Percentiles rank a stretch among this genome's conserved stretches.
These are phyloP conservation scores for Drosophila athabasca DNA, from an alignment of 1,140 invertebrate genomes.

Conservation along the genomic window DNA sequence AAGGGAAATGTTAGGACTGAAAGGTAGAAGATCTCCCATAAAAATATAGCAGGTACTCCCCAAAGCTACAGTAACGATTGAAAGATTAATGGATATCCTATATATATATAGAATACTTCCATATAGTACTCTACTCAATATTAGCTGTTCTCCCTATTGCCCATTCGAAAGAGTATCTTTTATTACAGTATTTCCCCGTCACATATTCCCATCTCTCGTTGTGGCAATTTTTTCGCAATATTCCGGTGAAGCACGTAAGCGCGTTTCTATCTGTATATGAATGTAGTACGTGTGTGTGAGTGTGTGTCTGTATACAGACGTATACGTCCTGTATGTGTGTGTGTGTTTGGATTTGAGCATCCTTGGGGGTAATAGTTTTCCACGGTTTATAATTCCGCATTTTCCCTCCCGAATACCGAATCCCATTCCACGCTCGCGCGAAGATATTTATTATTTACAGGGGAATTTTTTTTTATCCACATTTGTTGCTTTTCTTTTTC, in stretches of 20 bases:
- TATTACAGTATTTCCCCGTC: not conserved
- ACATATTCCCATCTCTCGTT: slow-evolving; percentile 31
- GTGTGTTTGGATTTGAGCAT: slow-evolving; percentile 78
- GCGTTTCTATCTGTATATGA: slow-evolving; percentile 47
- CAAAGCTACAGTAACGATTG: too few species aligned
- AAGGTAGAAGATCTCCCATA: too few species aligned
- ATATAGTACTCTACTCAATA: too few species aligned
- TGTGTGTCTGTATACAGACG: slow-evolving; percentile 54
- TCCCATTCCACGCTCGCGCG: slow-evolving; percentile 24
- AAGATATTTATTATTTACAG: slow-evolving; percentile 77
- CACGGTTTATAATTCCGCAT: slow-evolving; percentile 80
- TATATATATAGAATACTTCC: too few species aligned
- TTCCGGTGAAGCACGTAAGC: slow-evolving; percentile 73
- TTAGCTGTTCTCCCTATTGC: too few species aligned
- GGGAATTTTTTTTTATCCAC: slow-evolving; percentile 42
- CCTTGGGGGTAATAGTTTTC: slow-evolving; percentile 80
- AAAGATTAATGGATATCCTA: too few species aligned
- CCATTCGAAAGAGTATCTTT: slow-evolving; percentile 30
- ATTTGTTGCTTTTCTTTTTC: slow-evolving; percentile 46
- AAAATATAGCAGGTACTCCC: too few species aligned
- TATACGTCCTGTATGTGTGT: slow-evolving; percentile 46
- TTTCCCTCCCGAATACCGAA: slow-evolving; percentile 44
- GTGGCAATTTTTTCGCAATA: slow-evolving; percentile 75
- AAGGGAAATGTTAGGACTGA: too few species aligned
- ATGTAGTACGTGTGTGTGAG: slow-evolving; percentile 6